Base-by-base conservation (phyloP, 2,113 vertebrate genomes). In the Sceloporus undulatus region DNA sequence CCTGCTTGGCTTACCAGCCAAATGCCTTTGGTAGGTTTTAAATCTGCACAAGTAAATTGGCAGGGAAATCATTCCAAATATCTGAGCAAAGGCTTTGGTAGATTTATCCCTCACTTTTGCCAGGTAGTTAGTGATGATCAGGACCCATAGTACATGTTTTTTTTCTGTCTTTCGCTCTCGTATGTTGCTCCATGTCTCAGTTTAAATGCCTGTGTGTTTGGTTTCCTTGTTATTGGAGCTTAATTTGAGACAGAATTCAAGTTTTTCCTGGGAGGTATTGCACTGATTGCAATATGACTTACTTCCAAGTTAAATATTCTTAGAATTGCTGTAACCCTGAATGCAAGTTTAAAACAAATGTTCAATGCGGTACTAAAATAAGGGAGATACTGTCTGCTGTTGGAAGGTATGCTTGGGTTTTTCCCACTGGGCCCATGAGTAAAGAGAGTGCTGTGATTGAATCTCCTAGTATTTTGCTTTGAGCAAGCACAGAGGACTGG, bases 1-100 rank as follows among this genome's bases (percentile, higher is more conserved):
- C 82, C 92, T 93, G 85, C 92, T 91, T 91, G 91, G 83, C 91
- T 95, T 92, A 86, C 88, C 91, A 86, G 79, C 92, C 81, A 93
- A 92, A 84, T 73, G 86, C 92, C 93, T 94, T 93, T 0, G 8
- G 90, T 92, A 91, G 88, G 88, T 86, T 92, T 95, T 94, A 90
- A 93, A 94, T 91, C 88, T 73, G 68, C 0, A 0, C 80, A 88
- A 73, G 91, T 68, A 11, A 40, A 84, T 82, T 91, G 76, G 71
- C 92, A 59, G 1, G 0, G 65, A 56, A 86, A 8, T 52, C 73
- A 81, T 87, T 74, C 85, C 25, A 74, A 0, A 10, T 23, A 68
- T 74, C 2, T 54, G 18, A 66, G 52, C 21, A 1, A 0, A 79
- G 27, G 13, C 14, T 73, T 59, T 27, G 1, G 0, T 14, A 9